Percentiles rank a stretch among this genome's conserved stretches.
These are phyloP conservation scores for Cepphus grylle DNA, from an alignment of 2,113 vertebrate genomes.

Conservation along the genomic window DNA sequence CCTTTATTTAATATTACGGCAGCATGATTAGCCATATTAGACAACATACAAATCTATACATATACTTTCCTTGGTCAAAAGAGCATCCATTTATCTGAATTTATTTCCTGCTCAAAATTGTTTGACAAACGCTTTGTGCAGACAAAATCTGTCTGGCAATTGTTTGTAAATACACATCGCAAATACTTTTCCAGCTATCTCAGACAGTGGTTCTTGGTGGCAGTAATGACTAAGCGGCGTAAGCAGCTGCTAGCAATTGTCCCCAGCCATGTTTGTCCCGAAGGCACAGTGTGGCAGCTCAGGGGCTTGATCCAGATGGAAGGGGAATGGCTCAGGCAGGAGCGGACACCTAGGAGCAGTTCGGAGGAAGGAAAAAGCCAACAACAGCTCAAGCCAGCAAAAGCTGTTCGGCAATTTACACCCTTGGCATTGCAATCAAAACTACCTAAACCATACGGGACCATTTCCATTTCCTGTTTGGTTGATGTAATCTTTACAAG, in stretches of 20 bases:
- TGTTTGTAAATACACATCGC: conserved; percentile 8
- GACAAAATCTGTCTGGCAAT: not conserved
- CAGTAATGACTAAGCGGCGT: not conserved
- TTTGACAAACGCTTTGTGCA: not conserved
- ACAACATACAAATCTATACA: not conserved
- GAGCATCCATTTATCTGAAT: not conserved
- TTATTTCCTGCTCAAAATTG: not conserved
- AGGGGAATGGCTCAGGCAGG: not conserved
- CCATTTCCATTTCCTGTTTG: conserved; percentile 24
- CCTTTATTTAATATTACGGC: not conserved
- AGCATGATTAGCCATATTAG: not conserved
- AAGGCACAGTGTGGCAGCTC: not conserved
- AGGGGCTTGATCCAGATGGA: not conserved
- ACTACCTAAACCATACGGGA: not conserved
- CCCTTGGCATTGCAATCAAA: conserved; percentile 13
- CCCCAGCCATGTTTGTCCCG: not conserved
- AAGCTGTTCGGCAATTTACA: not conserved
- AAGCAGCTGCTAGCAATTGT: not conserved
- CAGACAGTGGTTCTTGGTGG: not conserved
- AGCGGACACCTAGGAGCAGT: not conserved
- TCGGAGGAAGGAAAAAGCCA: not conserved
- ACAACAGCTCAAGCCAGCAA: not conserved
- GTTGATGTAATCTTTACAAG: conserved; percentile 26
- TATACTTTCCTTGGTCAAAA: not conserved
- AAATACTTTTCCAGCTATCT: not conserved